Evolutionary conservation across 2,888 invertebrate species (phyloP).

Genomic region (Thymelicus sylvestris): DNA sequence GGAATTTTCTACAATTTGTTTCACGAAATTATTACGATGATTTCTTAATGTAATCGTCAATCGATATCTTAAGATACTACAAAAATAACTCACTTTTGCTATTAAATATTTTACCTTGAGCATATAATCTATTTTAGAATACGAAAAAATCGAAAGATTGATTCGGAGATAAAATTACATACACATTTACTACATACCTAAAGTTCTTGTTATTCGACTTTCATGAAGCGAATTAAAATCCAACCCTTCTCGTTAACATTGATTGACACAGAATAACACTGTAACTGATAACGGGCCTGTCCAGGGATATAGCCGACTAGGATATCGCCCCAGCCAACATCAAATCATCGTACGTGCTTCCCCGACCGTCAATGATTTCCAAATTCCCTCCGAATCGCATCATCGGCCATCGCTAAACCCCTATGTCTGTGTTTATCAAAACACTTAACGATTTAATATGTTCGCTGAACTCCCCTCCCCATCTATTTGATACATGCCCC

Average conservation of each 20-base stretch:
- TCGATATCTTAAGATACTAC: too few species aligned
- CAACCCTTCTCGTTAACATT: constrained; percentile 15
- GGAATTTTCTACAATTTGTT: not conserved
- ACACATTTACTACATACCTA: too few species aligned
- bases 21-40: not conserved
- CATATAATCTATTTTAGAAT: too few species aligned
- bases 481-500: constrained; percentile 50
- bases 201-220: not conserved
- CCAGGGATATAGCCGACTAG: not conserved
- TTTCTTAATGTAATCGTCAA: too few species aligned
- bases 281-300: constrained; percentile 31
- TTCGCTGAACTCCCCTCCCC: constrained; percentile 70
- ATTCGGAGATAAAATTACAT: too few species aligned
- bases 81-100: too few species aligned
- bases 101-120: too few species aligned
- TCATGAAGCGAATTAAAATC: constrained; percentile 1
- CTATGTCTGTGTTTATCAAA: constrained; percentile 82
- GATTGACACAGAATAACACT: constrained; percentile 24
- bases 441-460: constrained; percentile 84
- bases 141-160: too few species aligned
- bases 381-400: constrained; percentile 74
- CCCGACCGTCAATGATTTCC: constrained; percentile 69
- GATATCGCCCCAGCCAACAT: constrained; percentile 24
- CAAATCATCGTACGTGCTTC: constrained; percentile 62
- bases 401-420: constrained; percentile 71